These are phyloP conservation scores for Pogonocherus hispidulus DNA, from an alignment of 2,888 invertebrate species.

Conservation along the genomic window DNA sequence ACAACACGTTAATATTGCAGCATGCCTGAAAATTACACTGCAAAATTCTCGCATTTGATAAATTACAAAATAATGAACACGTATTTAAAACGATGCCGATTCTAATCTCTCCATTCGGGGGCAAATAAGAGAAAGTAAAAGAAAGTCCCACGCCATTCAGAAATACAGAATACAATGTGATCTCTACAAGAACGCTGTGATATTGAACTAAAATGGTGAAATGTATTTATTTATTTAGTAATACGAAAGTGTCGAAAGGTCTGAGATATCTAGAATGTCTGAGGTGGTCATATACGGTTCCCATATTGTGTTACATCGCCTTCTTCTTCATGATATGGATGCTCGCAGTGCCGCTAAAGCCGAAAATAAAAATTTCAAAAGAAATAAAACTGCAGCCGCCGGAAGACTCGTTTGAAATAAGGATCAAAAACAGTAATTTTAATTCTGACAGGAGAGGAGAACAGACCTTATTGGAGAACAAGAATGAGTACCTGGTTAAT, in stretches of 20 bases:
- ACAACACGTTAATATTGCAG: neutral
- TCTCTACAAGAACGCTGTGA: slow-evolving; percentile 6
- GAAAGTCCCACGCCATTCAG: slow-evolving; percentile 15
- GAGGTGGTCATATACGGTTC: slow-evolving; percentile 72
- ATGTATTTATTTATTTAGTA: slow-evolving; percentile 18
- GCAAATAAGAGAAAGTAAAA: slow-evolving; percentile 25
- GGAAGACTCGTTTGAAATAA: slow-evolving; percentile 64
- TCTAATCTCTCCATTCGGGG: slow-evolving; percentile 11
- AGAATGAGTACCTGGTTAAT: slow-evolving; percentile 69
- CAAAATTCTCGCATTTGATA: neutral
- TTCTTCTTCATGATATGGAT: slow-evolving; percentile 72
- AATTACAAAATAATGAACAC: neutral
- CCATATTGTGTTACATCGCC: slow-evolving; percentile 71
- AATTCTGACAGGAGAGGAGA: slow-evolving; percentile 69
- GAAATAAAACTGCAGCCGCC: slow-evolving; percentile 52
- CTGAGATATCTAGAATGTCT: slow-evolving; percentile 55
- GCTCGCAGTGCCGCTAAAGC: slow-evolving; percentile 69
- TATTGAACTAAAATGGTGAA: slow-evolving; percentile 17
- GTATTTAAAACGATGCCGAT: neutral
- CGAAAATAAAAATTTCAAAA: slow-evolving; percentile 55
- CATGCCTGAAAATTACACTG: neutral
- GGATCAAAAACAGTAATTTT: slow-evolving; percentile 70
- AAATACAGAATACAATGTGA: slow-evolving; percentile 15
- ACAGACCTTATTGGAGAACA: slow-evolving; percentile 68
- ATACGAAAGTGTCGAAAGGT: slow-evolving; percentile 34